Evolutionary conservation across 2,113 vertebrate species (phyloP), one percentile per base, ranked within the genome.

Genomic region (Nothocercus nigrocapillus): DNA sequence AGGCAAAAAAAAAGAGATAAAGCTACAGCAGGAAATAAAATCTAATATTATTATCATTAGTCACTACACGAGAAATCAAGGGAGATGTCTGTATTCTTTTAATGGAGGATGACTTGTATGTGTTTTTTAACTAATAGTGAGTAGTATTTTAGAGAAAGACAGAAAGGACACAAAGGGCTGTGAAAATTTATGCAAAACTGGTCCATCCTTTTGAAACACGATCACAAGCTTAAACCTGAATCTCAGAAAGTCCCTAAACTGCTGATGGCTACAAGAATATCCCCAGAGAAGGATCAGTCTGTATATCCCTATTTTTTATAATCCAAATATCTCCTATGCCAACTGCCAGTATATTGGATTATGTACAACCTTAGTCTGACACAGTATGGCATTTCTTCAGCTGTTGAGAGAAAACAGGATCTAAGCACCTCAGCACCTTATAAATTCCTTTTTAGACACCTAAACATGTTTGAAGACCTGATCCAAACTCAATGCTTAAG

Each of bases 151-250:
- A 54, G 5, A 58, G 38, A 25, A 61, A 68, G 36, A 36, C 36
- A 36, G 36, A 83, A 67, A 18, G 5, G 30, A 70, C 36, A 36
- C 7, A 83, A 67, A 18, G 5, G 30, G 67, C 75, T 89, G n/a
- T 69, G 20, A 19, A 83, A 76, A 47, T 63, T 81, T 11, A 4
- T 59, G 14, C 36, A 32, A 51, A 81, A 84, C 25, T 42, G 28
- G 4, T 77, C 24, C 21, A 27, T 72, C 13, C 18, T 70, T 85
- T 10, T 61, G n/a, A 67, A 82, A 62, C 20, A 51, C 22, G 59
- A 54, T 17, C 0, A 1, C 15, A 24, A 59, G 9, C 10, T 38
- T 15, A 74, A 94, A 34, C 11, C 1, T 0, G 13, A 40, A 45
- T 67, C 72, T 62, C 78, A 89, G n/a, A 78, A 78, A 51, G 15